phyloP scores from a whole-genome alignment of 2,113 vertebrate species.

The Chloropsis cyanopogon region DNA sequence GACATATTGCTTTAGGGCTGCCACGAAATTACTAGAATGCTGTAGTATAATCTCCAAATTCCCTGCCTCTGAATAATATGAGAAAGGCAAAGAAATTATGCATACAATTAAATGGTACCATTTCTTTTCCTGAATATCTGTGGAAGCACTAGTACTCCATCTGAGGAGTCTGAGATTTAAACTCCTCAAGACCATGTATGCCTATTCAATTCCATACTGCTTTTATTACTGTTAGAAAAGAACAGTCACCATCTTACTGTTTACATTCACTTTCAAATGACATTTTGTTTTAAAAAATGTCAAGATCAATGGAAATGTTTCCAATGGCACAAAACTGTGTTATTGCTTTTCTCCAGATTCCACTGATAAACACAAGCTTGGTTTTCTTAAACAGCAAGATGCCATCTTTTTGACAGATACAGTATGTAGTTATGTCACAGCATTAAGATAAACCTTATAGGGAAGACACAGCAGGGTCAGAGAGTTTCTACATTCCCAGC shows the following conservation, averaged over 20 bases:
- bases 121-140: constrained; percentile 13
- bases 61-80: constrained; percentile 16
- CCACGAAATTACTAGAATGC: constrained; percentile 74
- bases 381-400: constrained; percentile 66
- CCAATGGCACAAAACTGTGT: background rate
- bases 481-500: constrained; percentile 71
- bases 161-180: background rate
- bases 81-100: constrained; percentile 47
- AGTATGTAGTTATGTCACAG: constrained; percentile 66
- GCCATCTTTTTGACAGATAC: constrained; percentile 71
- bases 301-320: constrained; percentile 1
- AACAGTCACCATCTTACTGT: background rate
- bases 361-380: constrained; percentile 56
- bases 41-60: constrained; percentile 55
- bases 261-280: background rate
- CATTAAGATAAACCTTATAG: constrained; percentile 69
- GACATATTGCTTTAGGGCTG: constrained; percentile 75
- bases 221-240: background rate
- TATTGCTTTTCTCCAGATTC: constrained; percentile 59
- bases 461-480: constrained; percentile 63
- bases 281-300: constrained; percentile 38
- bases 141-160: background rate
- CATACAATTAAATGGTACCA: constrained; percentile 41
- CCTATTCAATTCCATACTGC: background rate
- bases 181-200: background rate